Percentiles rank a stretch among this genome's conserved stretches.
Evolutionary conservation across 2,797 vertebrate genomes (phyloP).

Genomic region (Galaxias olidus): DNA sequence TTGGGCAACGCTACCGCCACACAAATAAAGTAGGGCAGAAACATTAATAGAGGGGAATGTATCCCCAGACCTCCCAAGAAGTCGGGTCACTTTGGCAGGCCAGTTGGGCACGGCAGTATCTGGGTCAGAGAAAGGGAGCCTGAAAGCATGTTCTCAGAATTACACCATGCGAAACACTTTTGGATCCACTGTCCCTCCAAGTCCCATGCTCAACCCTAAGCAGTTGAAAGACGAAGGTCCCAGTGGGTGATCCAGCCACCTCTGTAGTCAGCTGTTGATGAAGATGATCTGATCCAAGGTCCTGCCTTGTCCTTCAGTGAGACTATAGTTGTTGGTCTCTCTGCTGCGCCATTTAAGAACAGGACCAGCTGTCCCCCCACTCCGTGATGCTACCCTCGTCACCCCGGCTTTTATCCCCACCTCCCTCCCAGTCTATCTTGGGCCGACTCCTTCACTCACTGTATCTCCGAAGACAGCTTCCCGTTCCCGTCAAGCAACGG

Average conservation of each 20-base stretch:
- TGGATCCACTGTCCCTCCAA: too few relatives aligned
- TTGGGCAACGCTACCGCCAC: too few relatives aligned
- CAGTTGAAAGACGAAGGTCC: neutral
- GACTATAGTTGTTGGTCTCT: neutral
- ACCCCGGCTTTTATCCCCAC: neutral
- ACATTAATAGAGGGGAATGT: too few relatives aligned
- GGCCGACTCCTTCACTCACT: neutral
- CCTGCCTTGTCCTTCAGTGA: neutral
- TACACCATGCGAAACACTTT: too few relatives aligned
- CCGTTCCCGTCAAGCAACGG: slow-evolving; percentile 8
- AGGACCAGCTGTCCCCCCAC: slow-evolving; percentile 1
- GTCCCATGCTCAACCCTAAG: too few relatives aligned
- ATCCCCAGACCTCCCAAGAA: too few relatives aligned
- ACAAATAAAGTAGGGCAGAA: too few relatives aligned
- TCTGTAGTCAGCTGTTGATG: neutral
- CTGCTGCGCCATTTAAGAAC: slow-evolving; percentile 8
- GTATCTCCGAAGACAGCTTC: neutral
- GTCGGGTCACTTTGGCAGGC: too few relatives aligned
- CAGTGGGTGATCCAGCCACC: neutral
- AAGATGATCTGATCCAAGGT: neutral
- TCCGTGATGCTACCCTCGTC: neutral
- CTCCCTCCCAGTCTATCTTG: neutral
- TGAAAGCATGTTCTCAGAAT: too few relatives aligned
- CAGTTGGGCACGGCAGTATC: too few relatives aligned
- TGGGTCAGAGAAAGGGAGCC: too few relatives aligned